Percentiles rank a stretch among this genome's conserved stretches.
These are phyloP conservation scores for Drosophila seclusa DNA, from an alignment of 2,888 invertebrate genomes.

Conservation along the genomic window DNA sequence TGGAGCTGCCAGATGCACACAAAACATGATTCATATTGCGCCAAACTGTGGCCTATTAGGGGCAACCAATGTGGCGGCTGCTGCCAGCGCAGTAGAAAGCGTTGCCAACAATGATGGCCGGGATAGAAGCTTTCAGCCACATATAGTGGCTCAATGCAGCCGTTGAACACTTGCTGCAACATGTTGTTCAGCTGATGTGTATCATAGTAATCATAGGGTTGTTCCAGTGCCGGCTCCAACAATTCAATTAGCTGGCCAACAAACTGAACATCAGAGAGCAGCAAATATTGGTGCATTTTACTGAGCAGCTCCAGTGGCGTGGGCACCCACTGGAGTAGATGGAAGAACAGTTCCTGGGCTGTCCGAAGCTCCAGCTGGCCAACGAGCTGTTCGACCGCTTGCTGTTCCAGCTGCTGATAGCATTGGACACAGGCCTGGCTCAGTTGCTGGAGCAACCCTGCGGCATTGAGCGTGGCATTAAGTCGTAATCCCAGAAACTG, in stretches of 20 bases:
- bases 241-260: slow-evolving; percentile 31
- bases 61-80: slow-evolving; percentile 30
- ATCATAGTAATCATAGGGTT: slow-evolving; percentile 26
- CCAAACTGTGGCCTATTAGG: slow-evolving; percentile 25
- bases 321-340: not conserved
- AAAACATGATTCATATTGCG: slow-evolving; percentile 39
- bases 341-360: slow-evolving; percentile 25
- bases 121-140: slow-evolving; percentile 9
- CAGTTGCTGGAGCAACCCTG: slow-evolving; percentile 15
- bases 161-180: slow-evolving; percentile 24
- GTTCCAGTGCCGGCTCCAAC: slow-evolving; percentile 42
- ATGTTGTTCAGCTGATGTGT: slow-evolving; percentile 13
- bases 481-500: slow-evolving; percentile 15
- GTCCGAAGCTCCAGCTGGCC: slow-evolving; percentile 14
- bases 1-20: slow-evolving; percentile 56
- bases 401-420: slow-evolving; percentile 17
- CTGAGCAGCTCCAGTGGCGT: slow-evolving; percentile 17
- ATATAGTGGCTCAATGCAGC: slow-evolving; percentile 13
- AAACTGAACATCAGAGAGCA: slow-evolving; percentile 47
- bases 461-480: not conserved
- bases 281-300: slow-evolving; percentile 43
- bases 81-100: slow-evolving; percentile 44
- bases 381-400: slow-evolving; percentile 19
- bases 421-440: not conserved
- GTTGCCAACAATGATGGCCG: slow-evolving; percentile 41